Evolutionary conservation across 2,113 vertebrate species (phyloP).

Genomic region (Philantomba maxwellii): DNA sequence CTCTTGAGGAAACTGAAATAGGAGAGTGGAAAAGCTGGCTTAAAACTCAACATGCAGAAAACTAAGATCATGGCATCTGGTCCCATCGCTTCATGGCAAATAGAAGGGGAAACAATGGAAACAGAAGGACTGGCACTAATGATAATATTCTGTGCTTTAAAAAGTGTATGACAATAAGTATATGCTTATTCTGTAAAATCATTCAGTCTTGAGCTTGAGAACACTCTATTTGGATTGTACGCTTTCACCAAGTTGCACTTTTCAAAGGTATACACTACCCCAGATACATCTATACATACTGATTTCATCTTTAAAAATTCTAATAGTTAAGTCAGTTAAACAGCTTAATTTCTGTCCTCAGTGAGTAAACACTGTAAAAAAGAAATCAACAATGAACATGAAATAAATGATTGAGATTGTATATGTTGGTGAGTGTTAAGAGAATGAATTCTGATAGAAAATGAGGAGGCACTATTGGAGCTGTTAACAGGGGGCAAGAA

Average conservation of each 20-base stretch:
- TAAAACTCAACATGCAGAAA: neutral
- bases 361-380: neutral
- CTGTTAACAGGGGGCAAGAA: neutral
- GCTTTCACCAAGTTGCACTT: neutral
- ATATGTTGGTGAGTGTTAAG: neutral
- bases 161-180: neutral
- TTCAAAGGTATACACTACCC: neutral
- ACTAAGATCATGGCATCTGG: neutral
- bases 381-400: neutral
- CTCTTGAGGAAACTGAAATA: neutral
- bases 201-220: neutral
- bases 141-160: neutral
- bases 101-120: neutral
- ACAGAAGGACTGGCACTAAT: neutral
- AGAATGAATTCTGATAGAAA: neutral
- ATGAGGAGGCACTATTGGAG: neutral
- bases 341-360: neutral
- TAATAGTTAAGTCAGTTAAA: neutral
- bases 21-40: neutral
- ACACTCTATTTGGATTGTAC: neutral
- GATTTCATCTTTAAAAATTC: neutral
- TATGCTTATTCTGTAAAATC: neutral
- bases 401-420: neutral
- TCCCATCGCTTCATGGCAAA: neutral
- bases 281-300: neutral